A percentile compares a stretch with the other conserved stretches of the same genome.
phyloP scores from a whole-genome alignment of 2,888 invertebrate genomes.

The Nycteola revayana region DNA sequence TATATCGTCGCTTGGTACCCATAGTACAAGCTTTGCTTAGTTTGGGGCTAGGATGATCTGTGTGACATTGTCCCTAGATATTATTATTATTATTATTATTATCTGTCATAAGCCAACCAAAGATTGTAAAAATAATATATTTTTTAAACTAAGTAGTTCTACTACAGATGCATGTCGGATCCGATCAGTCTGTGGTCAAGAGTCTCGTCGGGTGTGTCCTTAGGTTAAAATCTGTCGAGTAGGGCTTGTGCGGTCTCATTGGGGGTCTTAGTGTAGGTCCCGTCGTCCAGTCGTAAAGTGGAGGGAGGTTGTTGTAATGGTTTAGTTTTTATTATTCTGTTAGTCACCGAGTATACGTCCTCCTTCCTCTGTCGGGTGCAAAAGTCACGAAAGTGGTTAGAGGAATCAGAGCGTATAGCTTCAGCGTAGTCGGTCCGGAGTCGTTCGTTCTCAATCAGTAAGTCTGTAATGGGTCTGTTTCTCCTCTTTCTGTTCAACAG shows the following conservation, averaged over 20 bases:
- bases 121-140: no score
- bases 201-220: slow-evolving; percentile 11
- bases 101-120: no score
- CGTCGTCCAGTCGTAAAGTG: slow-evolving; percentile 9
- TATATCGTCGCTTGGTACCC: no score
- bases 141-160: no score
- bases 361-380: slow-evolving; percentile 23
- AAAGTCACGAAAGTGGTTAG: slow-evolving; percentile 22
- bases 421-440: slow-evolving; percentile 7
- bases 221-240: slow-evolving; percentile 18
- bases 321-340: slow-evolving; percentile 15
- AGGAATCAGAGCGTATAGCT: slow-evolving; percentile 6
- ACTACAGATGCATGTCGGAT: no score
- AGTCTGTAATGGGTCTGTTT: neutral
- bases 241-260: slow-evolving; percentile 13
- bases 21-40: no score
- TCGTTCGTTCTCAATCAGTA: neutral
- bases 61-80: no score
- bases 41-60: no score
- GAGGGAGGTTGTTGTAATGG: slow-evolving; percentile 15
- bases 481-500: neutral
- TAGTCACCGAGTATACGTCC: slow-evolving; percentile 24
- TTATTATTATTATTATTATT: no score
- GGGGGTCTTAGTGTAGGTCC: slow-evolving; percentile 6
- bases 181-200: neutral